A percentile compares a stretch with the other conserved stretches of the same genome.
These are phyloP conservation scores for Threskiornis aethiopicus DNA, from an alignment of 2,797 vertebrate species.

Conservation along the genomic window DNA sequence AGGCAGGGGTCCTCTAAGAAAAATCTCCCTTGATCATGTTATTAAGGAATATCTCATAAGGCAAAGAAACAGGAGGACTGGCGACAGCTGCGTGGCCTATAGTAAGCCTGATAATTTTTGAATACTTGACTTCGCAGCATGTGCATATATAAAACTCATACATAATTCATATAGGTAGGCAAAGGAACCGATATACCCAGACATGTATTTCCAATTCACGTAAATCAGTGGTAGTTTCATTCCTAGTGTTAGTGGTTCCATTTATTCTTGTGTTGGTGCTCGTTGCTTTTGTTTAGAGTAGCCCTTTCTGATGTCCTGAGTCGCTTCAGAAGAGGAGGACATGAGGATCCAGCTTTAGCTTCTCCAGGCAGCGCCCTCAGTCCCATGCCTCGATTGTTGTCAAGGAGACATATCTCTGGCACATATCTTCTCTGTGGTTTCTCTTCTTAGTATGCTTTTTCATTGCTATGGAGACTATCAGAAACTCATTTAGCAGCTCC, in stretches of 20 bases:
- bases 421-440: conserved; percentile 42
- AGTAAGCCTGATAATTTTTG: background rate
- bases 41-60: background rate
- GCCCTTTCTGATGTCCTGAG: background rate
- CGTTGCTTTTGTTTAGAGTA: background rate
- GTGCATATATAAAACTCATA: background rate
- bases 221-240: background rate
- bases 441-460: conserved; percentile 43
- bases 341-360: conserved; percentile 17
- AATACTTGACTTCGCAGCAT: background rate
- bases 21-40: background rate
- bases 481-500: conserved; percentile 57
- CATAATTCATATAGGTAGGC: background rate
- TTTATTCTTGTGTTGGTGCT: background rate
- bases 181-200: background rate
- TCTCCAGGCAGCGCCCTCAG: background rate
- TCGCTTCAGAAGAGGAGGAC: background rate
- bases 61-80: background rate
- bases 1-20: background rate
- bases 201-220: background rate
- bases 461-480: conserved; percentile 70
- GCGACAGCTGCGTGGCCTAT: background rate
- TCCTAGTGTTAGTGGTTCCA: background rate
- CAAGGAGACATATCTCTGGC: conserved; percentile 62
- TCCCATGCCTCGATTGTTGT: conserved; percentile 32